Base-by-base conservation (phyloP, 2,797 vertebrate genomes). In the Sternarchorhynchus goeldii region DNA sequence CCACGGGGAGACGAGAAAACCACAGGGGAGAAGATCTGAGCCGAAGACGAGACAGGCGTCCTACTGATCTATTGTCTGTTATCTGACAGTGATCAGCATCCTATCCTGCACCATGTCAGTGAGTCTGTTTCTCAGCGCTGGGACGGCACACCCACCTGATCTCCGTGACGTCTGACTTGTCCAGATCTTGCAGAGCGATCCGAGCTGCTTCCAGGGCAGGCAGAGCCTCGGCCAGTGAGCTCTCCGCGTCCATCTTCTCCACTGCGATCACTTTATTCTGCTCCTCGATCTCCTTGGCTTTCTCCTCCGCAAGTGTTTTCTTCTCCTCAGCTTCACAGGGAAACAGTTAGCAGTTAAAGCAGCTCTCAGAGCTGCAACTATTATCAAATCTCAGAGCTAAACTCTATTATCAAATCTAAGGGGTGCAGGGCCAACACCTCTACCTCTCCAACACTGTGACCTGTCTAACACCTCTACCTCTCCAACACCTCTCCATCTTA, bases 91-190 rank as follows among this genome's bases (percentile, higher is more conserved):
- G 25, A 25, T 25, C 25, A 25, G 25, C 25, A 25, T 25, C 25
- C 25, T 25, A 25, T 25, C 25, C 25, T 25, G 25, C 25, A n/a
- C 1, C 25, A 1, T 25, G 25, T 25, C 25, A 25, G 25, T 50
- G 45, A 50, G 0, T 36, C 34, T 7, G 0, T 64, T 2, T 14
- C 7, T 66, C 65, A 29, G 36, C 1, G 3, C 16, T 25, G 6
- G 45, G 14, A 2, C 53, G 3, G 6, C 2, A 25, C 17, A 21
- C 16, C 83, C 85, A 99, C 98, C 97, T 94, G 82, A 99, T 99
- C 88, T 99, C 97, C 0, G 96, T 97, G 87, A 99, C 96, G 7
- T 98, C 98, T 0, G 96, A 95, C 87, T 96, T 99, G 58, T 99
- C 96, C 71, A 99, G 93, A 85, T 96, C 94, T 90, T 97, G 95